Evolutionary conservation across 2,797 vertebrate species (phyloP), one percentile per base, ranked within the genome.

Genomic region (Holocentrus rufus): DNA sequence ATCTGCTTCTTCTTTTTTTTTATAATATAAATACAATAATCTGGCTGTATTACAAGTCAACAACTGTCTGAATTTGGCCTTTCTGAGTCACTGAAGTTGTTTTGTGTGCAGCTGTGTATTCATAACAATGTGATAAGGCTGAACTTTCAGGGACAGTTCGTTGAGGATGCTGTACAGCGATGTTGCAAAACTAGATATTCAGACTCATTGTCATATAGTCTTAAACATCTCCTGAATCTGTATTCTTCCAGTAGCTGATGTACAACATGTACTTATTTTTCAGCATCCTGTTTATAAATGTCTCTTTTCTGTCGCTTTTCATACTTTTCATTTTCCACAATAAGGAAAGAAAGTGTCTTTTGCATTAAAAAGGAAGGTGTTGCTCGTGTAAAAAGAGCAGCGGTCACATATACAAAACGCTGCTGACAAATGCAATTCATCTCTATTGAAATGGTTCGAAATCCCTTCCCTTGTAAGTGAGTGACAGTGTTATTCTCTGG

Each of bases 401-500:
- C 18, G 34, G n/a, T 64, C 17, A 30, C 44, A 65, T 27, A 18
- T n/a, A 55, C 34, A 46, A 34, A 34, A 34, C 7, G 5, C 31
- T n/a, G 62, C 22, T 74, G 73, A 85, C 58, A 87, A 80, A 85
- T 20, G 27, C 39, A 55, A 15, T 61, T 42, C 74, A 81, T 81
- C 20, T 50, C 25, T 67, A 65, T 82, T 81, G 66, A 67, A 82
- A 75, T 49, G 23, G 34, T n/a, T 17, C 3, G 4, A 66, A 78
- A 68, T 62, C 23, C 23, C 31, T 65, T 30, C 56, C 47, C 18
- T 69, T 88, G 78, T 46, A 77, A 81, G 39, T 74, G 68, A 69
- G 68, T 77, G 80, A 79, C 67, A 47, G 72, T 47, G 64, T 79
- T 83, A 77, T 85, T 89, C 81, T 84, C 36, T 49, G 49, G 55